Percentiles rank a stretch among this genome's conserved stretches.
phyloP scores from a whole-genome alignment of 2,797 vertebrate species.

The Halcyon leucocephala region DNA sequence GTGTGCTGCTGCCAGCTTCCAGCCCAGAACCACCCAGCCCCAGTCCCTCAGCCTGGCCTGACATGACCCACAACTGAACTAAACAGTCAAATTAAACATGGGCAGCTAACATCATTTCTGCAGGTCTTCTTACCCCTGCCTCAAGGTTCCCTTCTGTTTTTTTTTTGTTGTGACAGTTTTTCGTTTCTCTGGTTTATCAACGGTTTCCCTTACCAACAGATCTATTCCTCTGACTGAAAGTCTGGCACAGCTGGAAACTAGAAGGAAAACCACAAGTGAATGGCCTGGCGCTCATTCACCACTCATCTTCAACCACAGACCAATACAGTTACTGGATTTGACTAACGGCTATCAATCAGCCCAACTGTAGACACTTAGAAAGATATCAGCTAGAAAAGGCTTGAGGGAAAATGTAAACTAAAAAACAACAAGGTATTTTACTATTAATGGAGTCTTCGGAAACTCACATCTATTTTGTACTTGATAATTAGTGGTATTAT shows the following conservation, averaged over 20 bases:
- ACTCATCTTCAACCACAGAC: constrained; percentile 83
- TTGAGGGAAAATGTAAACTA: constrained; percentile 39
- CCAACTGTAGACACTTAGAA: constrained; percentile 74
- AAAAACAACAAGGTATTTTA: not conserved
- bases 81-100: not conserved
- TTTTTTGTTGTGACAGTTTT: constrained; percentile 75
- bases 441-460: not conserved
- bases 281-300: constrained; percentile 76
- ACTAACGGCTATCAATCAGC: constrained; percentile 84
- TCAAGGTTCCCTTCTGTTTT: constrained; percentile 15
- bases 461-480: not conserved
- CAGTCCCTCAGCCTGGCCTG: not conserved
- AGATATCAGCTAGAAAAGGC: constrained; percentile 40
- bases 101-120: not conserved
- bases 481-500: not conserved
- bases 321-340: constrained; percentile 80
- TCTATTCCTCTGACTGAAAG: constrained; percentile 78
- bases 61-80: not conserved
- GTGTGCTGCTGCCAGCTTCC: not conserved
- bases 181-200: constrained; percentile 82
- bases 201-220: constrained; percentile 80
- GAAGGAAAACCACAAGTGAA: constrained; percentile 83
- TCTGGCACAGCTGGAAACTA: constrained; percentile 80
- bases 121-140: not conserved
- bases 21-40: not conserved